Evolutionary conservation across 2,113 vertebrate species (phyloP).

Genomic region (Neofelis nebulosa): DNA sequence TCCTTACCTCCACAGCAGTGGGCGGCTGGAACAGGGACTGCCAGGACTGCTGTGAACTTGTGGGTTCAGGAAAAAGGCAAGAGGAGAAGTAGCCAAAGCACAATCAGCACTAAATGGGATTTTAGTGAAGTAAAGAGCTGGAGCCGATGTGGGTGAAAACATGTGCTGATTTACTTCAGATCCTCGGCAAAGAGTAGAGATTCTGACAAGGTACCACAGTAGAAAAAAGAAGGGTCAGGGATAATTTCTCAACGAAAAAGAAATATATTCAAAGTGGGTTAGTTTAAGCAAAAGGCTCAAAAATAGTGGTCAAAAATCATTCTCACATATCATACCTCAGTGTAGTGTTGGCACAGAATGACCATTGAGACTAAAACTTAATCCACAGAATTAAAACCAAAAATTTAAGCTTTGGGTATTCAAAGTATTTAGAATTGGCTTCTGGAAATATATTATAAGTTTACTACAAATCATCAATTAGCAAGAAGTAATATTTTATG

Average conservation of each 20-base stretch:
- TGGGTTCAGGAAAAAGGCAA: constrained; percentile 87
- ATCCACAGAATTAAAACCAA: constrained; percentile 34
- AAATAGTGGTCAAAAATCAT: constrained; percentile 58
- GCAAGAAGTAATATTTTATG: constrained; percentile 26
- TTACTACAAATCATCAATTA: not conserved
- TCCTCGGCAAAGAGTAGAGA: constrained; percentile 95
- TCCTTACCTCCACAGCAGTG: constrained; percentile 97
- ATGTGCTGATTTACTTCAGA: constrained; percentile 92
- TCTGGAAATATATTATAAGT: constrained; percentile 11
- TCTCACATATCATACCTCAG: not conserved
- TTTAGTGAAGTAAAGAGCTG: constrained; percentile 86
- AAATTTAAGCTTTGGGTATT: not conserved
- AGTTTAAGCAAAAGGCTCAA: constrained; percentile 55
- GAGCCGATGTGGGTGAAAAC: constrained; percentile 90
- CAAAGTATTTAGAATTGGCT: constrained; percentile 38
- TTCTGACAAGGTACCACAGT: constrained; percentile 89
- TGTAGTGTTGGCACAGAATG: constrained; percentile 10
- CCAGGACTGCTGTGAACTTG: constrained; percentile 85
- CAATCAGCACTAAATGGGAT: constrained; percentile 89
- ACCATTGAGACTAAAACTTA: constrained; percentile 45
- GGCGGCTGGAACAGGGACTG: constrained; percentile 88
- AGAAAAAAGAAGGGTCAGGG: constrained; percentile 79
- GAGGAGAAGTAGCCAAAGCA: constrained; percentile 89
- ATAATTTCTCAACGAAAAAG: constrained; percentile 50
- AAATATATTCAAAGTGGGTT: constrained; percentile 57